phyloP scores from a whole-genome alignment of 2,888 invertebrate genomes.

The Tetropium fuscum region DNA sequence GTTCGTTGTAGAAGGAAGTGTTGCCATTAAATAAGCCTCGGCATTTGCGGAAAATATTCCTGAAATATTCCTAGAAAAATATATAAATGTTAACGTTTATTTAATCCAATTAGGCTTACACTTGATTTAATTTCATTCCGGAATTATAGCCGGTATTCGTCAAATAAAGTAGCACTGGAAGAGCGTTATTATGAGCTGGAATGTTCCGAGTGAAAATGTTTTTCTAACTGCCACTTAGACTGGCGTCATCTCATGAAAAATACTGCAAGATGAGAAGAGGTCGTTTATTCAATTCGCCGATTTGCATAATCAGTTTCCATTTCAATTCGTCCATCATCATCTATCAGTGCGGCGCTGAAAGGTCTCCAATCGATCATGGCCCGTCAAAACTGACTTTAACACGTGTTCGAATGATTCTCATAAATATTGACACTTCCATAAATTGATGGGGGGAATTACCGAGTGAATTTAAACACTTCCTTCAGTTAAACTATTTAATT shows the following conservation, averaged over 20 bases:
- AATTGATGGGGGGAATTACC: constrained; percentile 55
- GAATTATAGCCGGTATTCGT: no score
- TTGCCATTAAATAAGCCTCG: no score
- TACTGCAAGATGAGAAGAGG: constrained; percentile 43
- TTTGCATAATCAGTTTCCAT: constrained; percentile 52
- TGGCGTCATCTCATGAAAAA: constrained; percentile 45
- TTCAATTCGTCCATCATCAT: constrained; percentile 47
- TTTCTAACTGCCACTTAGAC: constrained; percentile 39
- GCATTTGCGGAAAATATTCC: no score
- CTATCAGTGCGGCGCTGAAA: constrained; percentile 19
- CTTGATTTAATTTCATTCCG: no score
- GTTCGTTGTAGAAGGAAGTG: no score
- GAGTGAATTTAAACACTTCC: constrained; percentile 54
- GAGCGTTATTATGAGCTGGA: constrained; percentile 34
- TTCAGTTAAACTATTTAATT: constrained; percentile 65
- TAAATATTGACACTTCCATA: constrained; percentile 55
- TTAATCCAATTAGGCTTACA: no score
- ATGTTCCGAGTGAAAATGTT: constrained; percentile 41
- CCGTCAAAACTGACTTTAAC: constrained; percentile 50
- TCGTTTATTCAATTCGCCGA: constrained; percentile 42
- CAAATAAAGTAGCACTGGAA: no score
- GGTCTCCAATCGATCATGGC: constrained; percentile 40
- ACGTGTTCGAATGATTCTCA: constrained; percentile 53
- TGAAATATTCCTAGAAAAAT: no score
- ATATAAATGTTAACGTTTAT: no score